Conservation (phyloP, 2,888 invertebrate species). For the Drosophila flavopinicola region DNA sequence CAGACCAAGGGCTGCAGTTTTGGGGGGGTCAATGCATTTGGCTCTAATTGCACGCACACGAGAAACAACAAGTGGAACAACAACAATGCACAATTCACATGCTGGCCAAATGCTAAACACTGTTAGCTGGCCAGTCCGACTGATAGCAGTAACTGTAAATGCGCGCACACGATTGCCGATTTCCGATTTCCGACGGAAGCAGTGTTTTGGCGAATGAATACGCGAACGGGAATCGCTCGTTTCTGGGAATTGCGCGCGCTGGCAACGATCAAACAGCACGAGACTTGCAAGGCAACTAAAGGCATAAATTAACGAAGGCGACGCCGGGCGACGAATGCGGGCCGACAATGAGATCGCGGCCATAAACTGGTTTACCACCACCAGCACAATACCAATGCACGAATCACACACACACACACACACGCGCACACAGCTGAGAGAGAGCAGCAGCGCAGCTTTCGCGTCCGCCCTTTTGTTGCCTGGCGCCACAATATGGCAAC, state of each 20-base stretch:
- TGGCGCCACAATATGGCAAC: constrained; percentile 82
- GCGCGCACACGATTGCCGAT: constrained; percentile 57
- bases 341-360: constrained; percentile 71
- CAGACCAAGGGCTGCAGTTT: constrained; percentile 19
- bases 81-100: constrained; percentile 40
- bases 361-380: constrained; percentile 74
- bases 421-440: constrained; percentile 26
- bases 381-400: constrained; percentile 31
- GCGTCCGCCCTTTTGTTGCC: constrained; percentile 65
- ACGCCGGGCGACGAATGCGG: constrained; percentile 59
- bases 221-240: constrained; percentile 23
- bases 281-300: constrained; percentile 83
- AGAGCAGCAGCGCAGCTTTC: constrained; percentile 61
- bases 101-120: constrained; percentile 25
- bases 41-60: constrained; percentile 23
- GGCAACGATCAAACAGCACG: constrained; percentile 81
- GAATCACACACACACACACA: constrained; percentile 22
- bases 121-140: not conserved
- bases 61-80: not conserved
- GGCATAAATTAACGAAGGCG: constrained; percentile 83
- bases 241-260: constrained; percentile 77
- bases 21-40: constrained; percentile 42
- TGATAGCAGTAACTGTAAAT: constrained; percentile 26
- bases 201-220: constrained; percentile 9
- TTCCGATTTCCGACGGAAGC: constrained; percentile 77